phyloP scores from a whole-genome alignment of 2,113 vertebrate genomes.

The Paradoxurus hermaphroditus region DNA sequence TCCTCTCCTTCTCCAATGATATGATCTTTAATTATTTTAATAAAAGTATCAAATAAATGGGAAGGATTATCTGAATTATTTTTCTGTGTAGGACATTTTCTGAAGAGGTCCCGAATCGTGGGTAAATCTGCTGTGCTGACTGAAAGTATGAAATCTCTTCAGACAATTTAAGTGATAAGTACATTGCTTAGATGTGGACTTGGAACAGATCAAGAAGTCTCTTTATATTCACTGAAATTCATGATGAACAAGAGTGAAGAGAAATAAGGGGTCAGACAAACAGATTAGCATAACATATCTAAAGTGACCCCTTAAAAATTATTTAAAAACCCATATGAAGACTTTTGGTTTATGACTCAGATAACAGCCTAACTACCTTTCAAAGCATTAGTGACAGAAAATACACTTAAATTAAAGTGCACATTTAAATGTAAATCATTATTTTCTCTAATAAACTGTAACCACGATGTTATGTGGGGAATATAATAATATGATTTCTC shows the following conservation, averaged over 20 bases:
- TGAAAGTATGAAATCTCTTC: background rate
- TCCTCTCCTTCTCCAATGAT: background rate
- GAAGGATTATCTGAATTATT: conserved; percentile 36
- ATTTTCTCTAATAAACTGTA: background rate
- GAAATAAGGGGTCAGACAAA: background rate
- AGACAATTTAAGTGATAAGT: conserved; percentile 43
- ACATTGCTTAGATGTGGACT: background rate
- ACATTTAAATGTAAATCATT: background rate
- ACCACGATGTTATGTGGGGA: background rate
- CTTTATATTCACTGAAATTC: background rate
- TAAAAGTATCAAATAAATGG: conserved; percentile 38
- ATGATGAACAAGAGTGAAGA: background rate
- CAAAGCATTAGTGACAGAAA: background rate
- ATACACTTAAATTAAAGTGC: background rate
- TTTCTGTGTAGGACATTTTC: background rate
- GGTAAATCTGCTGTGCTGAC: background rate
- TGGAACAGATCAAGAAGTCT: background rate
- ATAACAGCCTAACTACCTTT: background rate
- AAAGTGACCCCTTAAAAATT: background rate
- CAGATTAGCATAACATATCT: background rate
- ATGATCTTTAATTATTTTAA: conserved; percentile 61
- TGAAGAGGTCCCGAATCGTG: background rate
- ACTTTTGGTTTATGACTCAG: background rate
- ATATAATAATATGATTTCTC: background rate
- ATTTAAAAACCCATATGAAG: background rate